Base-by-base conservation (phyloP, 2,888 invertebrate genomes). In the Leucophenga maculata region DNA sequence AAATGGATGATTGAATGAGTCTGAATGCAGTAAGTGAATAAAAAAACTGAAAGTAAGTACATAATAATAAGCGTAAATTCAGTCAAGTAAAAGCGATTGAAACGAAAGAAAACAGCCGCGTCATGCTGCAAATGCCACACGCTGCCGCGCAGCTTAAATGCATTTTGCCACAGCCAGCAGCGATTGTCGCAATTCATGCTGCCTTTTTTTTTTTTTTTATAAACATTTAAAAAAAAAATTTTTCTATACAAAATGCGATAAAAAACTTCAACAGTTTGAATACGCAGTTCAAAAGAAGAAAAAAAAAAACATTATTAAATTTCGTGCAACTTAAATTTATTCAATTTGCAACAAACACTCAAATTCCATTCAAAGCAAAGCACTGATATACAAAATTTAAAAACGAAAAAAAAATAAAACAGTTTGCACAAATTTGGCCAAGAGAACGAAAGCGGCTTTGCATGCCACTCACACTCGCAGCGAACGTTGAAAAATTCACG, bases 1-100 rank as follows among this genome's bases (percentile, higher is more conserved):
- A 80, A 80, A 80, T 83, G 82, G 82, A 80, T 80, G 80, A 80
- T 83, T 80, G 80, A 80, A 80, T 80, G 80, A 80, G 78, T 20
- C 26, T 72, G 67, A 68, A 72, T 65, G 64, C 64, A 66, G 22
- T 39, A 31, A 39, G 2, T 22, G 18, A 39, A 65, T 16, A 52
- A 22, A n/a, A 26, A 22, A 48, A 46, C 18, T 16, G n/a, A 52
- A 65, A 32, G 20, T 13, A 65, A 20, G 31, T 65, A n/a, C 16
- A n/a, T 52, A 62, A n/a, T 52, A 62, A 20, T 39, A 22, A 14
- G 13, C 20, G 44, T 13, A 46, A 62, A 26, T 26, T n/a, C 14
- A 65, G 65, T 48, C 65, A 65, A 65, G 65, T 26, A 26, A 13
- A 50, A 4, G 16, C 50, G 18, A 50, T 4, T 18, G 50, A n/a